Conservation (phyloP, 2,888 invertebrate genomes). For the Laothoe populi region DNA sequence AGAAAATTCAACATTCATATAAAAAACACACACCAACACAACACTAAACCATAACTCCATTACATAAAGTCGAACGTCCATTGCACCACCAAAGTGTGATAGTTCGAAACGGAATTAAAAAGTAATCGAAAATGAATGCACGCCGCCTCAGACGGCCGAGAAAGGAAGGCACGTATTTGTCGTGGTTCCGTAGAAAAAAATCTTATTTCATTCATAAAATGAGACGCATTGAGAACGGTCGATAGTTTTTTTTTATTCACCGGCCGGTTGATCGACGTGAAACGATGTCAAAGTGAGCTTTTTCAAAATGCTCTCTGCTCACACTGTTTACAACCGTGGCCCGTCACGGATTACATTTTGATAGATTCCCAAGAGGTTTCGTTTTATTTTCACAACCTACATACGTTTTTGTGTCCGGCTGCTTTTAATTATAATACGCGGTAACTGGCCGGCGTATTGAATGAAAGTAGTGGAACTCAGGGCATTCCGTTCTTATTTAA, state of each 20-base stretch:
- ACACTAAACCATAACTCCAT: constrained; percentile 39
- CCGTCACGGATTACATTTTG: constrained; percentile 63
- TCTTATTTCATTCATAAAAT: constrained; percentile 84
- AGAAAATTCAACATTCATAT: constrained; percentile 59
- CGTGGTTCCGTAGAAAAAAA: constrained; percentile 77
- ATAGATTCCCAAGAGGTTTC: constrained; percentile 55
- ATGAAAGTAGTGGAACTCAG: not conserved
- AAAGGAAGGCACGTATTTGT: constrained; percentile 84
- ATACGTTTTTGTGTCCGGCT: constrained; percentile 32
- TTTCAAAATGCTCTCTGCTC: constrained; percentile 58
- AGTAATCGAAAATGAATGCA: constrained; percentile 78
- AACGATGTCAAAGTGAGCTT: constrained; percentile 74
- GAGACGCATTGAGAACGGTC: constrained; percentile 75
- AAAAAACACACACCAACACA: constrained; percentile 30
- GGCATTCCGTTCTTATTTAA: no score
- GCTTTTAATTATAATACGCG: constrained; percentile 2
- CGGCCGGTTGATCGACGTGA: constrained; percentile 76
- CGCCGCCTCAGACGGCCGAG: constrained; percentile 67
- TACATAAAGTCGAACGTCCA: constrained; percentile 39
- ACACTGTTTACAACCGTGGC: constrained; percentile 76
- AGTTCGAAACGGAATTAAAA: constrained; percentile 57
- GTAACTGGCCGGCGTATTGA: no score
- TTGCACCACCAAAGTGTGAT: constrained; percentile 42
- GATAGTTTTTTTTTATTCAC: constrained; percentile 57
- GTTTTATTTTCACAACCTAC: constrained; percentile 37